Base-by-base conservation (phyloP, 1,140 invertebrate species). In the Heliconius eleuchia region DNA sequence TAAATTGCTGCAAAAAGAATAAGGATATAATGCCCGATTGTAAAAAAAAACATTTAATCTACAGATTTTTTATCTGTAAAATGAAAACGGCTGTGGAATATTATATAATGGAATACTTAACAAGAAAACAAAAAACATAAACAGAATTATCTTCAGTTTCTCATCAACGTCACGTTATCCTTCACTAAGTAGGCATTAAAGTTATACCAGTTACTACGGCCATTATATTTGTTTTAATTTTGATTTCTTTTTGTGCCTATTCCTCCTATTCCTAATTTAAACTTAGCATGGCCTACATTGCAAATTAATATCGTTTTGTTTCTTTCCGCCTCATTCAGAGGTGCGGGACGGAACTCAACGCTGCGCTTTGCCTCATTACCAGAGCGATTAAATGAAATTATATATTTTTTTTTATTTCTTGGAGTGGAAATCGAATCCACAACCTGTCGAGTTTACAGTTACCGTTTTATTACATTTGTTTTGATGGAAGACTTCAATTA, bases 101-200 rank as follows among this genome's bases (percentile, higher is more conserved):
- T 23, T 23, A 23, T 23, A 23, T 23, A 23, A 23, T 0, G 23
- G 27, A 66, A 30, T 30, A 66, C 4, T 66, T 30, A 66, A 16
- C 23, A 66, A 66, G 7, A 66, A 30, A 6, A 66, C 60, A 71
- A 55, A 73, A 75, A 55, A 66, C 73, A 71, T 71, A 66, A 75
- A 55, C 60, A 71, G 46, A 42, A 75, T 79, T 71, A 50, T 66
- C 37, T 66, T 30, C 4, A 30, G 3, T 30, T 66, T 66, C 60
- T 66, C 60, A 66, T 66, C 60, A 30, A 66, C 74, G 19, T 23
- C 74, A 72, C 39, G 39, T 72, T 72, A 72, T 39, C 13, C 18
- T 72, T 39, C 34, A 39, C 2, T 37, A 72, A 72, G 34, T 72
- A 39, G 30, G 30, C 18, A 72, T 72, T 19, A 72, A 72, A 46